A percentile compares a stretch with the other conserved stretches of the same genome.
Conservation (phyloP, 92 coral and sea anemone genomes). For the Zoanthus gigantus region DNA sequence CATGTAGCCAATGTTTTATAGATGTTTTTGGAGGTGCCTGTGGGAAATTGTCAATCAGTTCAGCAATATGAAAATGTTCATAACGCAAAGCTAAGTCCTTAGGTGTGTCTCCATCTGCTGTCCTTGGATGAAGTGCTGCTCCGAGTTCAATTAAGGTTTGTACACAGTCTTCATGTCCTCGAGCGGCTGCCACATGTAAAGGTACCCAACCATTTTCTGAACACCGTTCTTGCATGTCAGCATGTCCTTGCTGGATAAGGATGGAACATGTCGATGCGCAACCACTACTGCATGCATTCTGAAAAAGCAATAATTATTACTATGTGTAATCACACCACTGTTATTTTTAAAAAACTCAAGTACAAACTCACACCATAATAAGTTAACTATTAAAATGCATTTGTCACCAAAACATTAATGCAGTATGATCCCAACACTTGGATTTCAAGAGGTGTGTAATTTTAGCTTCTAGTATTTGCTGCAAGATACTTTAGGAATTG, state of each 20-base stretch:
- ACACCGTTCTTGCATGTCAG: slow-evolving; percentile 92
- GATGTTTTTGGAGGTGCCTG: slow-evolving; percentile 84
- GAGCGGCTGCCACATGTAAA: slow-evolving; percentile 88
- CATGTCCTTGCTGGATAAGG: slow-evolving; percentile 80
- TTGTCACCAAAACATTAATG: too few relatives aligned
- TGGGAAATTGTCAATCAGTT: slow-evolving; percentile 79
- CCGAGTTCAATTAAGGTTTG: slow-evolving; percentile 81
- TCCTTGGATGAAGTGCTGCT: slow-evolving; percentile 94
- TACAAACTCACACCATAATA: neutral
- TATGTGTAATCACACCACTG: neutral
- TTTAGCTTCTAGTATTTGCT: neutral
- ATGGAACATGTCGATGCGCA: slow-evolving; percentile 71
- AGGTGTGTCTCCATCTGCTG: slow-evolving; percentile 95
- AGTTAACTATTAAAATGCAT: neutral
- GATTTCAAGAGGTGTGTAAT: too few relatives aligned
- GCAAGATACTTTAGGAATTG: neutral
- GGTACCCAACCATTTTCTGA: slow-evolving; percentile 90
- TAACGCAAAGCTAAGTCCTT: slow-evolving; percentile 90
- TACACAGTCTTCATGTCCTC: slow-evolving; percentile 85
- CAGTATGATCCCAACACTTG: too few relatives aligned
- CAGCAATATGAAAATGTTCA: slow-evolving; percentile 83
- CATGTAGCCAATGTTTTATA: slow-evolving; percentile 89
- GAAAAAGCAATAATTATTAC: neutral
- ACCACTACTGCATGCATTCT: slow-evolving; percentile 90
- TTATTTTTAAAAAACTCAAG: neutral